Evolutionary conservation across 2,888 invertebrate species (phyloP).

Genomic region (Eupithecia tripunctaria): DNA sequence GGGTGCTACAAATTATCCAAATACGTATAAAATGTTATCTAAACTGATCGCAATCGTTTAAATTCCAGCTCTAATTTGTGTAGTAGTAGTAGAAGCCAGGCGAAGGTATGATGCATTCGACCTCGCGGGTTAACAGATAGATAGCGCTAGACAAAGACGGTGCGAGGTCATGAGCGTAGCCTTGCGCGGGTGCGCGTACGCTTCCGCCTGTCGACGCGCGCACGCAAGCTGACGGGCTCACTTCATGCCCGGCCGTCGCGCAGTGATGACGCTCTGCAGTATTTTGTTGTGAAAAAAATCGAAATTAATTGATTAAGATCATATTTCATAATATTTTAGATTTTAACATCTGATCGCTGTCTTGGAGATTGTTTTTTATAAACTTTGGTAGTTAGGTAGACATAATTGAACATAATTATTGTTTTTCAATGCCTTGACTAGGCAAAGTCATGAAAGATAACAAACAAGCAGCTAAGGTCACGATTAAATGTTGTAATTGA

Average conservation of each 20-base stretch:
- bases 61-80: conserved; percentile 16
- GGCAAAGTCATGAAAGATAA: conserved; percentile 14
- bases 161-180: conserved; percentile 84
- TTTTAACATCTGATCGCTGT: not conserved
- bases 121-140: conserved; percentile 83
- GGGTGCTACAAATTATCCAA: conserved; percentile 6
- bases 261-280: conserved; percentile 48
- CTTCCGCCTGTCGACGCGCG: conserved; percentile 77
- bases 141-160: conserved; percentile 84
- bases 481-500: conserved; percentile 25
- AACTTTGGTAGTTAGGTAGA: not conserved
- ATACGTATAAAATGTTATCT: not conserved
- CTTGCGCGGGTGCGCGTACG: conserved; percentile 81
- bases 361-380: not conserved
- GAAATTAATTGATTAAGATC: conserved; percentile 25
- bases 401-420: not conserved
- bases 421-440: not conserved
- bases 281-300: conserved; percentile 18
- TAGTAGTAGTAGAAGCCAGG: conserved; percentile 34
- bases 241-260: conserved; percentile 58
- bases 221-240: conserved; percentile 54
- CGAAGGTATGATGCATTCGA: conserved; percentile 82
- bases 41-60: conserved; percentile 6
- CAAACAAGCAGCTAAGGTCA: conserved; percentile 30
- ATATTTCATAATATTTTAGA: not conserved